These are phyloP conservation scores for Gasterosteus aculeatus DNA, from an alignment of 2,113 vertebrate species.

Conservation along the genomic window DNA sequence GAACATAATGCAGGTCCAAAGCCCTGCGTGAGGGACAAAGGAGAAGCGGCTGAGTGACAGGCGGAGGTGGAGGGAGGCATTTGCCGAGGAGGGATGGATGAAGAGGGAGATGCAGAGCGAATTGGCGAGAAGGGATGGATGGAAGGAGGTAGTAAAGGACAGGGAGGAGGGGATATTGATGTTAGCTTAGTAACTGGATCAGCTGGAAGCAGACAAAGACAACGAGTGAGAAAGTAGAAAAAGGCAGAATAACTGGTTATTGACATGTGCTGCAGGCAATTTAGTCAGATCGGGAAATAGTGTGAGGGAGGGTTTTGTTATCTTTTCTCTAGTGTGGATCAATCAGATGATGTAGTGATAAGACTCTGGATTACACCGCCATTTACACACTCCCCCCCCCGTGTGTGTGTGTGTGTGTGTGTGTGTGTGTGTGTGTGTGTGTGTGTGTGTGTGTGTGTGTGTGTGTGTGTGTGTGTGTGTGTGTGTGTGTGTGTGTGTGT, in stretches of 20 bases:
- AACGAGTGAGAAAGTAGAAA: slow-evolving; percentile 51
- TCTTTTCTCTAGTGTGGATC: slow-evolving; percentile 73
- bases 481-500: no score
- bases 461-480: neutral
- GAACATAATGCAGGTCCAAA: slow-evolving; percentile 24
- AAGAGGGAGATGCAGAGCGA: slow-evolving; percentile 25
- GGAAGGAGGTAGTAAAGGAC: slow-evolving; percentile 23
- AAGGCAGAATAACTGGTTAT: slow-evolving; percentile 62
- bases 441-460: slow-evolving; percentile 27
- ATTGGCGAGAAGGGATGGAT: slow-evolving; percentile 9
- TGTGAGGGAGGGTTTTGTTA: slow-evolving; percentile 41
- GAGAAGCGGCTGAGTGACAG: slow-evolving; percentile 19
- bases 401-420: slow-evolving; percentile 23
- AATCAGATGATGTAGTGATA: slow-evolving; percentile 79
- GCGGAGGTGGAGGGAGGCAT: slow-evolving; percentile 17
- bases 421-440: slow-evolving; percentile 27
- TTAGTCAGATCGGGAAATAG: slow-evolving; percentile 56
- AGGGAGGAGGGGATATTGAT: slow-evolving; percentile 44
- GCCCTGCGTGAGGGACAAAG: slow-evolving; percentile 8
- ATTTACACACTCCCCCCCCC: slow-evolving; percentile 66
- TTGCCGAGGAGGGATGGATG: slow-evolving; percentile 14
- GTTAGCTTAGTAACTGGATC: slow-evolving; percentile 46
- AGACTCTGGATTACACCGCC: slow-evolving; percentile 71
- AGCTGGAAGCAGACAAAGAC: slow-evolving; percentile 34
- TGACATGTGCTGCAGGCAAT: slow-evolving; percentile 67